Conservation (phyloP, 2,888 invertebrate species). For the Nebria brevicollis region DNA sequence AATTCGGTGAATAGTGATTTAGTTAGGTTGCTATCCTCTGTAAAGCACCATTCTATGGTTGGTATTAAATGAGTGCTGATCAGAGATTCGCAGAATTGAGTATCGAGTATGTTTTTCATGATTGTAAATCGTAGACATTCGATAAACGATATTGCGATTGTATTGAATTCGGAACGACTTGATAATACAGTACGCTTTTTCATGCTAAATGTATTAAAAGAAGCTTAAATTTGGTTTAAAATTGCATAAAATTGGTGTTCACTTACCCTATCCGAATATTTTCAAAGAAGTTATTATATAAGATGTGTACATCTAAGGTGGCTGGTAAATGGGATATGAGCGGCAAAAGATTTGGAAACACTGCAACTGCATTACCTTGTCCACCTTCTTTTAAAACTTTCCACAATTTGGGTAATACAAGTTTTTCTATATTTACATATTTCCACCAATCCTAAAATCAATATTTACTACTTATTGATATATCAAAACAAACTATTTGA, state of each 20-base stretch:
- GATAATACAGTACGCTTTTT: conserved; percentile 68
- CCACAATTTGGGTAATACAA: conserved; percentile 77
- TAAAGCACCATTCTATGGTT: conserved; percentile 64
- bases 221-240: background rate
- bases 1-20: conserved; percentile 66
- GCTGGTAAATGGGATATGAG: conserved; percentile 76
- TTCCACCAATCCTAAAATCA: conserved; percentile 74
- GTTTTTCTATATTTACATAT: conserved; percentile 77
- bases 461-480: conserved; percentile 47
- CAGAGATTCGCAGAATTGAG: conserved; percentile 61
- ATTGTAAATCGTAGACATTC: conserved; percentile 79
- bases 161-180: conserved; percentile 75
- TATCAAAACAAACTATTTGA: conserved; percentile 45
- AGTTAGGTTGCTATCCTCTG: conserved; percentile 59
- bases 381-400: conserved; percentile 75
- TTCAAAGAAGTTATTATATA: conserved; percentile 75
- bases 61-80: conserved; percentile 63
- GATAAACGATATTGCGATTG: conserved; percentile 74
- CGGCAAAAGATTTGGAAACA: conserved; percentile 81
- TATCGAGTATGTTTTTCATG: conserved; percentile 64
- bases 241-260: conserved; percentile 13
- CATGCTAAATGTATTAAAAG: conserved; percentile 63
- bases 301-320: conserved; percentile 64
- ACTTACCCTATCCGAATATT: conserved; percentile 75
- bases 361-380: conserved; percentile 77